Conservation (phyloP, 2,113 vertebrate species). For the Ranitomeya imitator region DNA sequence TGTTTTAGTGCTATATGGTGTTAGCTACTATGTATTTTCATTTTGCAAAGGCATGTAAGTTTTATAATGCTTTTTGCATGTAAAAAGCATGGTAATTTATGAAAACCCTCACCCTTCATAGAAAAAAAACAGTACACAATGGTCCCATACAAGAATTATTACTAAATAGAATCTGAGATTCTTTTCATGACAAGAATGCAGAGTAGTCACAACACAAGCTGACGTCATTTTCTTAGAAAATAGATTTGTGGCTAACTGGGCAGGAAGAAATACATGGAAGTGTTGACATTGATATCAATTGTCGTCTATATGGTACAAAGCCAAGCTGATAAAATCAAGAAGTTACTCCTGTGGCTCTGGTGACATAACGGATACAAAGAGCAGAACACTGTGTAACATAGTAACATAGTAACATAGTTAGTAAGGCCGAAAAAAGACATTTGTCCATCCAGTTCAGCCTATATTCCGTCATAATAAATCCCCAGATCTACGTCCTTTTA, state of each 20-base stretch:
- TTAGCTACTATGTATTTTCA: neutral
- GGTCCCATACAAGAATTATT: neutral
- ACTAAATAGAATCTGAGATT: neutral
- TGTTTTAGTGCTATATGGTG: neutral
- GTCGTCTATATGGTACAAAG: neutral
- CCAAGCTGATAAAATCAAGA: neutral
- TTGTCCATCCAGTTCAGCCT: too few relatives aligned
- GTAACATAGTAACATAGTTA: too few relatives aligned
- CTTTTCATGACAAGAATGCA: neutral
- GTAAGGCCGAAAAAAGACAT: too few relatives aligned
- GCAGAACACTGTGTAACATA: neutral
- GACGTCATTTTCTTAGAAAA: neutral
- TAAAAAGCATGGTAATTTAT: neutral
- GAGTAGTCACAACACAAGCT: neutral
- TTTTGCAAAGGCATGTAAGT: neutral
- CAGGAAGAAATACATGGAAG: neutral
- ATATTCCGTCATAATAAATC: too few relatives aligned
- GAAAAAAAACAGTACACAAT: neutral
- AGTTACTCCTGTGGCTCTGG: neutral
- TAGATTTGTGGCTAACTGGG: neutral
- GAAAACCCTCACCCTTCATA: neutral
- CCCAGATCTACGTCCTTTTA: too few relatives aligned
- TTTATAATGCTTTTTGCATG: neutral
- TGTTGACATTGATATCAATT: slow-evolving; percentile 2
- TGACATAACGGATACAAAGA: neutral